Base-by-base conservation (phyloP, 30 jellyfish, hydroid and myxozoan species). In the Cassiopea xamachana region DNA sequence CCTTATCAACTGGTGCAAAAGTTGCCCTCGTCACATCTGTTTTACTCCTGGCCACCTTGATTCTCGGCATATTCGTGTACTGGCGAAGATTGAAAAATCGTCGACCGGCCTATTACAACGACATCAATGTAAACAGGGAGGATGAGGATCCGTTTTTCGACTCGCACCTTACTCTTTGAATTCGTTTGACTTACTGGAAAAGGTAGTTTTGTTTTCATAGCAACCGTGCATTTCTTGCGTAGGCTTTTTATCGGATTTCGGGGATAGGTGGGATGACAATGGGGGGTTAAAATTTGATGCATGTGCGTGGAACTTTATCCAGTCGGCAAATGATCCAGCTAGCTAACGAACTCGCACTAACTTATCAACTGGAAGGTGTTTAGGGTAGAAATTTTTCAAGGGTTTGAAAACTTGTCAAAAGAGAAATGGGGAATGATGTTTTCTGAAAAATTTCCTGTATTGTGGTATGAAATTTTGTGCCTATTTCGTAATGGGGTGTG, bases 71-170 rank as follows among this genome's bases (percentile, higher is more conserved):
- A 67, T 14, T 89, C 15, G 84, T 74, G 1, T 89, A 89, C 71
- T 89, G 96, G 87, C 96, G 96, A 8, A 70, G 50, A 60, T 51
- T 89, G 47, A 89, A 80, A 81, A 69, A 58, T 44, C 64, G 83
- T 18, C 77, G 92, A 9, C 96, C 96, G 16, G 80, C 89, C 43
- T 89, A 89, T 80, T 89, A 89, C 87, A 89, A 89, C 60, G 96
- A 89, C 83, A 89, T 89, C 68, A 69, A 64, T 47, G 85, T 89
- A 44, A 89, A 89, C 58, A 60, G 91, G 62, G 87, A 80, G 18
- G 96, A 64, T 64, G 91, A 79, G 3, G 86, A 79, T 60, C 96
- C 96, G 5, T 78, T 89, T 51, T 59, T 89, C 39, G 89, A 89
- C 46, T 58, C 83, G 1, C 96, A 89, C 48, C 62, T 89, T 73